Evolutionary conservation across 2,888 invertebrate species (phyloP).

Genomic region (Erebia aethiops): DNA sequence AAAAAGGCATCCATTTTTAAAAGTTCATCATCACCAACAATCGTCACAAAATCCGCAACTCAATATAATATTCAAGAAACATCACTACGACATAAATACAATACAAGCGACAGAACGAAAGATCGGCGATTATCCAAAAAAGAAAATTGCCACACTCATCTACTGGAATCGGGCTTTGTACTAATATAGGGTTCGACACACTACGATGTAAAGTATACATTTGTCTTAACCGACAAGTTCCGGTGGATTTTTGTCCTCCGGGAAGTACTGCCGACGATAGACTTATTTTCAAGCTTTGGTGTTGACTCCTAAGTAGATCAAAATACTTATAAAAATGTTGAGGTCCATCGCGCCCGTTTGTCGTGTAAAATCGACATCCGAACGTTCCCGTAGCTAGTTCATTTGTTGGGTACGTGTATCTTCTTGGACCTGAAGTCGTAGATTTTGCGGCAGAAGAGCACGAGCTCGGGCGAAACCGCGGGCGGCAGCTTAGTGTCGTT

Average conservation of each 20-base stretch:
- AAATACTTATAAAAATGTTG: constrained; percentile 40
- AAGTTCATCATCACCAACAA: constrained; percentile 64
- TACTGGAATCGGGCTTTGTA: constrained; percentile 73
- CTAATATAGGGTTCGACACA: constrained; percentile 62
- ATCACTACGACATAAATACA: constrained; percentile 70
- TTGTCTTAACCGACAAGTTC: constrained; percentile 21
- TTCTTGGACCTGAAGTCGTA: constrained; percentile 97
- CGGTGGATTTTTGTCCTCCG: constrained; percentile 6
- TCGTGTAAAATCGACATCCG: constrained; percentile 46
- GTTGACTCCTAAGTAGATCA: constrained; percentile 48
- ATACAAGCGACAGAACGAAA: constrained; percentile 69
- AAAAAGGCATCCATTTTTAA: constrained; percentile 78
- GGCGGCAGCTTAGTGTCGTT: constrained; percentile 86
- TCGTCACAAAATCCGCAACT: constrained; percentile 64
- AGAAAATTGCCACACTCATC: constrained; percentile 64
- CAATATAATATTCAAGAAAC: constrained; percentile 61
- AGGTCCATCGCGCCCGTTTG: constrained; percentile 41
- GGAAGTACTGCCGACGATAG: constrained; percentile 36
- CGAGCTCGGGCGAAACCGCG: constrained; percentile 88
- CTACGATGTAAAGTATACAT: constrained; percentile 49
- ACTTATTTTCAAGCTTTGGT: constrained; percentile 55
- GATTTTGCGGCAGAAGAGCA: constrained; percentile 95
- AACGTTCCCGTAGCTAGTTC: constrained; percentile 48
- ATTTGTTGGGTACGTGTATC: constrained; percentile 79
- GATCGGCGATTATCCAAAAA: constrained; percentile 65